Base-by-base conservation (phyloP, 2,888 invertebrate genomes). In the Oxyteleia sp. region DNA sequence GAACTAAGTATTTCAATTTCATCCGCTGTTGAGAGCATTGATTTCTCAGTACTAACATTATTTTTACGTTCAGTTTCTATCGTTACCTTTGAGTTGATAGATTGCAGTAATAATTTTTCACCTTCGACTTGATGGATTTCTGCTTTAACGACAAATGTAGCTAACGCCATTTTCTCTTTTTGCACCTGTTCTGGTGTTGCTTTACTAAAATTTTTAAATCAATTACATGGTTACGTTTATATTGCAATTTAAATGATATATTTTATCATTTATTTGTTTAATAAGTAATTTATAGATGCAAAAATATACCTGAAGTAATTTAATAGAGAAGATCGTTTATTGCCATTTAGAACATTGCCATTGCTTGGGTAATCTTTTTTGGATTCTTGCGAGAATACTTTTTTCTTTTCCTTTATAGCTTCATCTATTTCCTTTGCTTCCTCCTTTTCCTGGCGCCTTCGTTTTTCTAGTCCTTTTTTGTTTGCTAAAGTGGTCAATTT, bases 111-210 rank as follows among this genome's bases (percentile, higher is more conserved):
- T n/a, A n/a, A 2, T 51, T 32, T 59, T 15, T 59, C 53, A 15
- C 18, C 57, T 0, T 75, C 69, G 11, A 45, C 49, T 13, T 83
- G 76, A 74, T 92, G 92, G 18, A 92, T 86, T 53, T 91, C 92
- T n/a, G 91, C 91, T 64, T 91, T 89, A 2, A 90, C 89, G 7
- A 87, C 72, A 29, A 91, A 74, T 49, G 86, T 90, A 4, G 90
- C 85, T n/a, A 84, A 23, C 13, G 78, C 59, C 51, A 80, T 18
- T 69, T 82, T 71, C 75, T 88, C 86, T 71, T 87, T 85, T 63
- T 88, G 84, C 20, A 78, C 68, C 41, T 87, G 86, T 26, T 88
- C 89, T 3, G 89, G 82, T 45, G 86, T 86, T 43, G 86, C 82
- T 84, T 88, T 89, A 64, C 88, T 90, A 68, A 29, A 86, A 82